Evolutionary conservation across 92 coral and sea anemone species (phyloP), one percentile per base, ranked within the genome.

Genomic region (Porites rus): DNA sequence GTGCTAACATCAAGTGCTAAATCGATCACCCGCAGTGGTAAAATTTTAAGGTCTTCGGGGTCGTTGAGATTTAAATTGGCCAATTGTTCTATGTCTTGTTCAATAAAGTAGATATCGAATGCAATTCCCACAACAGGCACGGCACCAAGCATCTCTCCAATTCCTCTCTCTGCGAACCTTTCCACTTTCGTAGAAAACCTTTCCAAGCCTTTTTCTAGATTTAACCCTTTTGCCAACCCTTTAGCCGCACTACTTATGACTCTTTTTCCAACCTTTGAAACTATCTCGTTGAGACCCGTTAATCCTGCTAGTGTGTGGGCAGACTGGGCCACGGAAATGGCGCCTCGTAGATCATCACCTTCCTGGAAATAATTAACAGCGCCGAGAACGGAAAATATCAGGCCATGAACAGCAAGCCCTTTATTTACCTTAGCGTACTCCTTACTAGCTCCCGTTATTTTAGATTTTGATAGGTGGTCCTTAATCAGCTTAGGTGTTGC

Each of bases 91-190:
- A 89, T 56, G 54, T 89, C 92, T 68, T 89, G 86, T 43, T 73
- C 76, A 56, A 87, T 81, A 43, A 87, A 87, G 25, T 89, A 89
- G 52, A 84, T 50, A 53, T 89, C 92, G 24, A 90, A 90, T 6
- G 76, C 91, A 52, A 90, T 74, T 24, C 93, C 93, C 0, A 90
- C 91, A 2, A 76, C 93, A 17, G 93, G 93, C 20, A 90, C 69
- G 74, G 81, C 93, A 1, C 93, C 91, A 50, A 90, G 75, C 16
- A 90, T 46, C 69, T 82, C 63, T n/a, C 93, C 93, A 51, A 82
- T 82, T 52, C 93, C 93, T 82, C 72, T 90, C 24, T 90, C 93
- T 75, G 65, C 72, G 38, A 80, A 90, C 51, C 72, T 76, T 72
- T 81, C 91, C 3, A 90, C 88, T 28, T 90, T 90, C 4, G 62